Evolutionary conservation across 2,797 vertebrate species (phyloP), one percentile per base, ranked within the genome.

Genomic region (Gambusia yucatana): DNA sequence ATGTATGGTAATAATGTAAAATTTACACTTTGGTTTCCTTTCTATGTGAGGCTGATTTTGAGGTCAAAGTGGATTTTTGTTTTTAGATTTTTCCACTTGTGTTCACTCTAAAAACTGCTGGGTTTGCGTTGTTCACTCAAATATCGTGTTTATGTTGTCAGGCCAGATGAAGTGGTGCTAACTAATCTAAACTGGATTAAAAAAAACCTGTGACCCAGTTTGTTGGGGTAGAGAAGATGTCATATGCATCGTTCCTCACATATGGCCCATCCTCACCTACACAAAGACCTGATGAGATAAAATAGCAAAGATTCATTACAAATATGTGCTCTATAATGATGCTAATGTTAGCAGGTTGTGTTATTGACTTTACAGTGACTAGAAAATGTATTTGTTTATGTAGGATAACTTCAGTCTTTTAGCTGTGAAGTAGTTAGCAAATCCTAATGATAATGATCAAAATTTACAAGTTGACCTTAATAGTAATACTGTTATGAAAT

Each of bases 1-100:
- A 77, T 72, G 41, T 50, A 73, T 61, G 72, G 75, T 43, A 44
- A 77, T 73, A 33, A 75, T 63, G 25, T 43, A 74, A 72, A 4
- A 61, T 33, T 0, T 77, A 83, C 63, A 70, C 14, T 22, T 83
- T 75, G 50, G 72, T 47, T 84, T 46, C 14, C 36, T 67, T 25
- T 67, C 25, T 39, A 36, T 67, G 20, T n/a, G 41, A 16, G 67
- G 6, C 2, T 28, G 67, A n/a, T n/a, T 69, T 43, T 69, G 63
- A 41, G 41, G 2, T 22, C 36, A 2, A 67, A 25, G 4, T 20
- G 0, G 9, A 22, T 25, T 69, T 43, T 44, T 25, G 44, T n/a
- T n/a, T 70, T 16, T 1, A 70, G 22, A 46, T 70, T 43, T 43
- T 28, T 46, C 13, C n/a, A n/a, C 43, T 70, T 70, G 2, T 28